phyloP scores from a whole-genome alignment of 1,140 invertebrate species.

The Branchinecta lynchi region DNA sequence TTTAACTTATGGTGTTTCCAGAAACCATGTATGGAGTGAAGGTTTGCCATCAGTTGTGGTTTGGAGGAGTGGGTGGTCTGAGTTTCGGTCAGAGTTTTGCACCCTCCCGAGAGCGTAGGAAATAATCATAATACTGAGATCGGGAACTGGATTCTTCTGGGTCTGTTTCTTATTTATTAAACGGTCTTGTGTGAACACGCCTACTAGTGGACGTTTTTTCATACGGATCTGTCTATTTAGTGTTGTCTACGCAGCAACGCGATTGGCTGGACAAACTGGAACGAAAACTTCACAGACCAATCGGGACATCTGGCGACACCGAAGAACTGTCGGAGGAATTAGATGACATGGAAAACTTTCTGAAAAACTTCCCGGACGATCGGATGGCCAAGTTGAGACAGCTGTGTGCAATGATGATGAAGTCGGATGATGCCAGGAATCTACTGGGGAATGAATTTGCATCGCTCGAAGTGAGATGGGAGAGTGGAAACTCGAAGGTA shows the following conservation, averaged over 20 bases:
- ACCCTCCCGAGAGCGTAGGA: no score
- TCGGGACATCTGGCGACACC: slow-evolving; percentile 63
- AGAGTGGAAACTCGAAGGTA: slow-evolving; percentile 15
- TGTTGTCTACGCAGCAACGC: slow-evolving; percentile 55
- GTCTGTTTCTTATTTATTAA: no score
- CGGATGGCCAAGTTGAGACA: slow-evolving; percentile 55
- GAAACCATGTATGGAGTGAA: no score
- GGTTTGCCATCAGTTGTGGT: no score
- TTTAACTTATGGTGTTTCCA: no score
- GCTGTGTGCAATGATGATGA: slow-evolving; percentile 52
- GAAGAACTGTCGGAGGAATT: slow-evolving; percentile 81
- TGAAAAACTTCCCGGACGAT: slow-evolving; percentile 55
- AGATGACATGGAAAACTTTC: slow-evolving; percentile 70
- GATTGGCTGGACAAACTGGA: slow-evolving; percentile 67
- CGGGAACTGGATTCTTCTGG: no score
- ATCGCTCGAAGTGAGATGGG: slow-evolving; percentile 47
- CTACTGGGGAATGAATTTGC: slow-evolving; percentile 53
- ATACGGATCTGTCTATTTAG: slow-evolving; percentile 27
- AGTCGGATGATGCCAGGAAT: slow-evolving; percentile 55
- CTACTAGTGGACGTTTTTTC: no score
- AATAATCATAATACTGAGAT: no score
- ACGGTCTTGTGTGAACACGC: no score
- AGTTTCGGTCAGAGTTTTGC: no score
- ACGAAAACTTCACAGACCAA: slow-evolving; percentile 52
- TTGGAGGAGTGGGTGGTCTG: no score